Conservation (phyloP, 2,797 vertebrate species). For the Parauchenoglanis ngamensis region DNA sequence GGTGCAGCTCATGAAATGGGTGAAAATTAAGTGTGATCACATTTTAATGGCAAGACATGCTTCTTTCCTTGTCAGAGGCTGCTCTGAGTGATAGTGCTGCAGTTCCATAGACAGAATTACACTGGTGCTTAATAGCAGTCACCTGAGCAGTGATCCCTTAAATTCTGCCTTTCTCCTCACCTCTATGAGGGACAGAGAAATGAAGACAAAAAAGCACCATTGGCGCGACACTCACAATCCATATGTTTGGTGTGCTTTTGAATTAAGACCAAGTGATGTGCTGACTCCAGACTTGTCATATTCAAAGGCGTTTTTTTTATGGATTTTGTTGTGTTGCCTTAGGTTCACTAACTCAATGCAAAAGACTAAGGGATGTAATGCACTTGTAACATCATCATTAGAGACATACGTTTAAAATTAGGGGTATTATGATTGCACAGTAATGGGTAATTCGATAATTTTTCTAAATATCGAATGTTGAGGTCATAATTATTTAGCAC, state of each 20-base stretch:
- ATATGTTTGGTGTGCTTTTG: not conserved
- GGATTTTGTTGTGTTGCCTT: slow-evolving; percentile 19
- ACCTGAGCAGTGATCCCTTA: slow-evolving; percentile 57
- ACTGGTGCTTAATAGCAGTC: slow-evolving; percentile 53
- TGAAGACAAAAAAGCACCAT: slow-evolving; percentile 39
- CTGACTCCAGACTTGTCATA: slow-evolving; percentile 17
- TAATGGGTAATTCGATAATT: not conserved
- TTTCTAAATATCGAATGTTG: not conserved
- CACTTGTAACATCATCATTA: too few species aligned
- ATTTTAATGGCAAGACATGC: slow-evolving; percentile 52
- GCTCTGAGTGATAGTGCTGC: slow-evolving; percentile 35
- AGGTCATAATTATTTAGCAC: not conserved
- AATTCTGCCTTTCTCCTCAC: slow-evolving; percentile 45
- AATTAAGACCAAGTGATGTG: slow-evolving; percentile 9
- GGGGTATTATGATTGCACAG: not conserved
- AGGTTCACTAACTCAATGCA: not conserved
- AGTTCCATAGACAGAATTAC: slow-evolving; percentile 43
- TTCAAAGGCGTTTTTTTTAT: not conserved
- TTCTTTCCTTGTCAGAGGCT: slow-evolving; percentile 34
- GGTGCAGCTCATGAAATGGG: slow-evolving; percentile 20
- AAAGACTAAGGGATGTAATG: not conserved
- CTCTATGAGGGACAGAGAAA: slow-evolving; percentile 35
- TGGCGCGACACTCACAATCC: slow-evolving; percentile 18
- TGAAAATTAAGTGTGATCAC: slow-evolving; percentile 44
- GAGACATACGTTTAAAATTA: not conserved